Evolutionary conservation across 2,113 vertebrate species (phyloP), one percentile per base, ranked within the genome.

Genomic region (Semnopithecus entellus): DNA sequence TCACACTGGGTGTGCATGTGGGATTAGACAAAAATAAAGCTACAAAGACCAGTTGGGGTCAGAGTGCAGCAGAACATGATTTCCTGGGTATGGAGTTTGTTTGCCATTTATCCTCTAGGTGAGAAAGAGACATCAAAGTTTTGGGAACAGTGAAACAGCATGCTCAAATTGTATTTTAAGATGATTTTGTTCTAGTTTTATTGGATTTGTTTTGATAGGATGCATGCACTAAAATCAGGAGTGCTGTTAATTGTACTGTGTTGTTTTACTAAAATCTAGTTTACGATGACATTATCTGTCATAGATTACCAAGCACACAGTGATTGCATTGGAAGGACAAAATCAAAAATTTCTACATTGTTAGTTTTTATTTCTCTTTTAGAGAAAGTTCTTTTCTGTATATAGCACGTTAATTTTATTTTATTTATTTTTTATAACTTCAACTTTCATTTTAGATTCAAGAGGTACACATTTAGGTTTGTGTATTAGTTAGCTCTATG

Each of bases 261-360:
- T 81, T 91, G 35, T 43, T 72, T 73, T 79, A 59, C 76, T 93
- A 84, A 90, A 85, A 79, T 82, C 91, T 83, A 72, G 91, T 75
- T 75, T 55, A 61, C 40, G n/a, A 35, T 82, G 73, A 78, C 38
- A 30, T 73, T 91, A 73, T 38, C 78, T 70, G 22, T 89, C 73
- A 23, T 72, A 59, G 66, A 66, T 96, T 78, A 78, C 66, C 57
- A 96, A 97, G 45, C 16, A 76, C 48, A 30, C 22, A n/a, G 22
- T 23, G 8, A 76, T 22, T 92, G 17, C 25, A 84, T n/a, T 17
- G 40, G 32, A 95, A 89, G 40, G 78, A 93, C 57, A 96, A 76
- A 70, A 61, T 70, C 66, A 96, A 91, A 50, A 88, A 81, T 78
- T 70, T 90, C 22, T 14, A 70, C 32, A 38, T 38, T 93, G 43